Percentiles rank a stretch among this genome's conserved stretches.
Evolutionary conservation across 2,113 vertebrate species (phyloP).

Genomic region (Galemys pyrenaicus): DNA sequence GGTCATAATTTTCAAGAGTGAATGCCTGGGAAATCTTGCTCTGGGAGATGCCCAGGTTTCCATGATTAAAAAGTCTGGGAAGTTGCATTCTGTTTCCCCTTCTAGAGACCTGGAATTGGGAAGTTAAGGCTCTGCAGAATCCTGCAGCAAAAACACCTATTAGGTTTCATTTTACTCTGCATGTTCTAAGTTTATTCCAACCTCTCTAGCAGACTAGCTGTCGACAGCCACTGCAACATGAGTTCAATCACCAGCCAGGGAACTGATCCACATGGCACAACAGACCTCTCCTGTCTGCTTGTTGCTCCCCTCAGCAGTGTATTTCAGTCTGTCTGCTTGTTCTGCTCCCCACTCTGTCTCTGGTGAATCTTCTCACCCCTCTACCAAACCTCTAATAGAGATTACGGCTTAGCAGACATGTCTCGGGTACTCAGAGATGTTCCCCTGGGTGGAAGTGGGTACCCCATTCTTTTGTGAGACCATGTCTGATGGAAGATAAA

Average conservation of each 20-base stretch:
- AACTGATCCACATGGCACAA: too few relatives aligned
- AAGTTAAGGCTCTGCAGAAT: neutral
- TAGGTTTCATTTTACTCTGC: neutral
- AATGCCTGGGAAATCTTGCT: neutral
- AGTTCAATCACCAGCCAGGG: too few relatives aligned
- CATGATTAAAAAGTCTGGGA: neutral
- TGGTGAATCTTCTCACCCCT: too few relatives aligned
- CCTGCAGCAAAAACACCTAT: neutral
- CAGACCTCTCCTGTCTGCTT: too few relatives aligned
- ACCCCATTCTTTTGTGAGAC: neutral
- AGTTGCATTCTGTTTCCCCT: neutral
- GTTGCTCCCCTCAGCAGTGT: too few relatives aligned
- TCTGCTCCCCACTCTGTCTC: too few relatives aligned
- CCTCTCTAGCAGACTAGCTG: too few relatives aligned
- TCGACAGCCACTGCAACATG: too few relatives aligned
- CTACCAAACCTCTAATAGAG: neutral
- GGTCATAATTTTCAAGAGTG: neutral
- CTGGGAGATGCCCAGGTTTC: neutral
- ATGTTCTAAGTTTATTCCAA: neutral
- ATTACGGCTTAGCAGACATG: neutral
- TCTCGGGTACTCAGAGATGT: neutral
- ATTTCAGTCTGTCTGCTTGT: too few relatives aligned
- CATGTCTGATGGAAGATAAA: neutral
- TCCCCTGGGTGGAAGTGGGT: fast-evolving
- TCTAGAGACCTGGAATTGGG: neutral